Base-by-base conservation (phyloP, 2,113 vertebrate species). In the Brachyhypopomus gauderio region DNA sequence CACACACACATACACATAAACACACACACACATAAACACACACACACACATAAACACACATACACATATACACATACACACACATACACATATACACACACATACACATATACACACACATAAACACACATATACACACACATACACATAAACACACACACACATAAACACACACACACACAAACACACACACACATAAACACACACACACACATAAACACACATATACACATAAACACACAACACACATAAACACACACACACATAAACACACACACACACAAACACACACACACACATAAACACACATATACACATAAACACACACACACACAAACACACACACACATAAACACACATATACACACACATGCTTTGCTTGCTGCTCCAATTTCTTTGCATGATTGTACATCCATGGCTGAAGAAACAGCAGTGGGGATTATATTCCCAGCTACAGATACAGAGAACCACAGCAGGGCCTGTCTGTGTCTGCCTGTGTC, bases 1-100 rank as follows among this genome's bases (percentile, higher is more conserved):
- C 56, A 75, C 56, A 60, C 72, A 75, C 71, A 56, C 71, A 30
- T 25, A 72, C 71, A 27, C 45, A 72, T 25, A n/a, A 45, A 56
- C 41, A 56, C 48, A 56, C 71, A 20, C 71, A 20, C 48, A 20
- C 71, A 30, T n/a, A n/a, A n/a, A n/a, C n/a, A n/a, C 71, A 56
- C 48, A 56, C 72, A 14, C 52, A 58, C 55, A 38, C 72, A n/a
- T n/a, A n/a, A n/a, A 38, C 73, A 3, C 12, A 14, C 14, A 12
- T 2, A 11, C 41, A 45, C 41, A 45, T 6, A 45, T 6, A 45
- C 41, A 45, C 41, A 6, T 17, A 76, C 69, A 45, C 69, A 72
- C 36, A 72, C 69, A 72, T 36, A 48, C 58, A 64, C 74, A 63
- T 55, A 60, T 20, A 62, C 56, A 60, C 19, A 72, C 70, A 38